A percentile compares a stretch with the other conserved stretches of the same genome.
phyloP scores from a whole-genome alignment of 2,888 invertebrate species.

The Phoenoteleia sp. region DNA sequence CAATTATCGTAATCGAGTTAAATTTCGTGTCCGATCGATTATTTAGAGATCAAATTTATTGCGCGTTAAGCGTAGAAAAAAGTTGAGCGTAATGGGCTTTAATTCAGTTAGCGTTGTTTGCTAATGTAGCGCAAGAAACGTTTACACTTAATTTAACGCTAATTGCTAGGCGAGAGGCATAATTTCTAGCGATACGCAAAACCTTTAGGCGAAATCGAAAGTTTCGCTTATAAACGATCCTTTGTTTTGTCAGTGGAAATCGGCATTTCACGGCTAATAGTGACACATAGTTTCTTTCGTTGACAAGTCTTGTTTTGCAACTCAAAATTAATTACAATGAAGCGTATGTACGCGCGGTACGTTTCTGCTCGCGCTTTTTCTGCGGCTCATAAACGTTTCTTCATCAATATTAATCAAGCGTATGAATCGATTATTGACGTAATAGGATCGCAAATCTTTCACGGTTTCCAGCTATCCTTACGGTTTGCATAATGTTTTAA shows the following conservation, averaged over 20 bases:
- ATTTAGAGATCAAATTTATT: conserved; percentile 40
- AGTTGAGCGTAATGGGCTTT: conserved; percentile 5
- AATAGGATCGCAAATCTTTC: conserved; percentile 60
- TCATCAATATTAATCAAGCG: conserved; percentile 63
- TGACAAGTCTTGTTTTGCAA: conserved; percentile 36
- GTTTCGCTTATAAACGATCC: conserved; percentile 33
- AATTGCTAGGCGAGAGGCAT: conserved; percentile 34
- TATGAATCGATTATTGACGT: conserved; percentile 47
- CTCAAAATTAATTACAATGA: conserved; percentile 41
- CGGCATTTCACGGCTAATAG: conserved; percentile 19
- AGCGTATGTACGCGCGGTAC: conserved; percentile 16
- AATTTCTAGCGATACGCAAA: conserved; percentile 36
- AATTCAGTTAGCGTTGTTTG: conserved; percentile 19
- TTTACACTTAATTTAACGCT: conserved; percentile 63
- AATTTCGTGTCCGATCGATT: conserved; percentile 51
- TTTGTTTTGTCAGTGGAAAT: conserved; percentile 53
- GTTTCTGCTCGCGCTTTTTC: conserved; percentile 28
- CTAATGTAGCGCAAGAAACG: conserved; percentile 22
- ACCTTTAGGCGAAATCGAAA: conserved; percentile 32
- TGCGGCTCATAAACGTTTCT: conserved; percentile 35
- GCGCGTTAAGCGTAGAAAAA: neutral
- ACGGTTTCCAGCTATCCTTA: conserved; percentile 38
- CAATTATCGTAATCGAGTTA: conserved; percentile 59
- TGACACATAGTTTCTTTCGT: conserved; percentile 38
- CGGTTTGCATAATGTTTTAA: conserved; percentile 38